Base-by-base conservation (phyloP, 2,888 invertebrate species). In the Eupsilia transversa region DNA sequence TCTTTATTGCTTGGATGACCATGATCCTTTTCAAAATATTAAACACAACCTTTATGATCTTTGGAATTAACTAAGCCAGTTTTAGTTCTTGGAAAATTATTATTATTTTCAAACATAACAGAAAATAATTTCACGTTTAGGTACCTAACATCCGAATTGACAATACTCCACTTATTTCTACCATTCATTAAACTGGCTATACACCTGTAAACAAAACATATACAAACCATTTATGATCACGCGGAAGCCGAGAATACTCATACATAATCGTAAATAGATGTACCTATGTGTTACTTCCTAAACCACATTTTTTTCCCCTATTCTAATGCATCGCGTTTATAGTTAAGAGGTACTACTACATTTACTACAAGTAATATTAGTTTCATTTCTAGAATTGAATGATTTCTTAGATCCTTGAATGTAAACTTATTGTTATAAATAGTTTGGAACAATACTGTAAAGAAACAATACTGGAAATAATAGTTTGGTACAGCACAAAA, bases 231-330 rank as follows among this genome's bases (percentile, higher is more conserved):
- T 49, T 69, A 66, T 59, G 65, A 81, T 67, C 60, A 83, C 52
- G 43, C 66, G 80, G 84, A 82, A 84, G 49, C 23, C 0, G 4
- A 59, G 61, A 72, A 59, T 54, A 12, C 61, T 52, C 23, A 43
- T 14, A 72, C 68, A 63, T 74, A 79, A 79, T 71, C 59, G 56
- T 81, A 66, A 14, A 68, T 64, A 68, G 38, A 60, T 54, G 46
- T 63, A 52, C 17, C 3, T 70, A 60, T 69, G 69, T 77, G 49
- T 65, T 72, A 82, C 70, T 84, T 83, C 74, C 85, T 72, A 80
- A 74, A 74, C 68, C 23, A 27, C 56, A 64, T 77, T 78, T 81
- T 83, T 80, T 30, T n/a, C n/a, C 3, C 49, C 30, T 59, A 23
- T 61, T 61, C 69, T 30, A 69, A 33, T 10, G 56, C 56, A 38